phyloP scores from a whole-genome alignment of 2,797 vertebrate species.

The Enteromius treurensis region DNA sequence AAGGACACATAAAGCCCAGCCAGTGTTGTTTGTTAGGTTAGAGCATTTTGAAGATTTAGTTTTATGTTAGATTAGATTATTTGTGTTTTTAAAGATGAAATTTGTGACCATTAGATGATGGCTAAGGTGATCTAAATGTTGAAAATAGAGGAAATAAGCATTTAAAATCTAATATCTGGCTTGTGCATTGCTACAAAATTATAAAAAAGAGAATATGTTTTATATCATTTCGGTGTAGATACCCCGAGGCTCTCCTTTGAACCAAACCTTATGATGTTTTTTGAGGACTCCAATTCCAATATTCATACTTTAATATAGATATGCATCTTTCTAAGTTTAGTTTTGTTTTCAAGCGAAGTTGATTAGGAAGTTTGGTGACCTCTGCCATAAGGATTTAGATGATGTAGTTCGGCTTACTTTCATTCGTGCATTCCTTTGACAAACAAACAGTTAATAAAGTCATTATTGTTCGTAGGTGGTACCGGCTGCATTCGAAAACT shows the following conservation, averaged over 20 bases:
- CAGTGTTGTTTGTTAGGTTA: background rate
- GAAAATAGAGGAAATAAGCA: background rate
- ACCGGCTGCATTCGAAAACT: slow-evolving; percentile 91
- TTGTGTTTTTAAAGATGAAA: background rate
- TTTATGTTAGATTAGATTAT: background rate
- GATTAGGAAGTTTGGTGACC: background rate
- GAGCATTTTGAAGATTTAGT: background rate
- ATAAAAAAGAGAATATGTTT: background rate
- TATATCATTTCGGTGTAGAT: background rate
- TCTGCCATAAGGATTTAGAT: background rate
- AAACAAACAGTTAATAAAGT: background rate
- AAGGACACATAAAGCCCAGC: background rate
- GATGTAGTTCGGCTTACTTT: background rate
- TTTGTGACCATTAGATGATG: background rate
- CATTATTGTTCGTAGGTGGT: slow-evolving; percentile 82
- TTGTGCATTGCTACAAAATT: background rate
- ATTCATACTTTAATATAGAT: background rate
- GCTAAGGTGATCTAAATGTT: background rate
- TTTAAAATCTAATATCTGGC: background rate
- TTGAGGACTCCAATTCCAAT: background rate
- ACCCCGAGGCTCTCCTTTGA: background rate
- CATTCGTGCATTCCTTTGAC: background rate
- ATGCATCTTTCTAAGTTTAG: background rate
- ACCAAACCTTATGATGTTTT: background rate
- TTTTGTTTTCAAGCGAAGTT: background rate